Conservation (phyloP, 2,797 vertebrate species). For the Poecilia picta region DNA sequence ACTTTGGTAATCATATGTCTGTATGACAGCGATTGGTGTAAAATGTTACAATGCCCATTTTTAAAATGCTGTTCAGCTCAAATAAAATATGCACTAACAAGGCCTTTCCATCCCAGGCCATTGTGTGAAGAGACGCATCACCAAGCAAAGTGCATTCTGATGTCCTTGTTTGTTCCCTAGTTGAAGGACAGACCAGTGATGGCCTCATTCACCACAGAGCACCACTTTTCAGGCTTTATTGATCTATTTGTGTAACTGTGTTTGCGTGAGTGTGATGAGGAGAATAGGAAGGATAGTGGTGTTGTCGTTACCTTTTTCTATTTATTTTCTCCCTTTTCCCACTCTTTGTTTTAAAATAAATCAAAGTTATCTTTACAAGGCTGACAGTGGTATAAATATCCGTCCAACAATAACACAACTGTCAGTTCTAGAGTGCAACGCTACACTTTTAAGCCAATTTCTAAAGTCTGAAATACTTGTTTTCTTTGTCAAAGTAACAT, state of each 20-base stretch:
- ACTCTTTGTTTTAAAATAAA: constrained; percentile 31
- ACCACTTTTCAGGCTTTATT: constrained; percentile 67
- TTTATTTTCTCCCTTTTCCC: constrained; percentile 19
- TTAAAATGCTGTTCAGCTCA: constrained; percentile 3
- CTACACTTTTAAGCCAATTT: background rate
- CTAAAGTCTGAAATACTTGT: constrained; percentile 5
- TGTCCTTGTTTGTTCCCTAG: constrained; percentile 57
- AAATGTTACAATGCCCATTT: background rate
- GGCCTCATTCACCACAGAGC: constrained; percentile 55
- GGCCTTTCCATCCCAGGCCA: constrained; percentile 13
- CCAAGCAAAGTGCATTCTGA: constrained; percentile 58
- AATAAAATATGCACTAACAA: constrained; percentile 27
- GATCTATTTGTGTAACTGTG: constrained; percentile 49
- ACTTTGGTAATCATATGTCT: constrained; percentile 11
- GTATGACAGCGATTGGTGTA: background rate
- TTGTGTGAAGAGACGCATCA: constrained; percentile 32
- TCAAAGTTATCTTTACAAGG: constrained; percentile 18
- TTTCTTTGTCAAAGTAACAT: constrained; percentile 30
- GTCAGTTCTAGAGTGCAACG: background rate
- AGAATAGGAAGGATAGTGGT: constrained; percentile 30
- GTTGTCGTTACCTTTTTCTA: constrained; percentile 12
- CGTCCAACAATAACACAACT: background rate
- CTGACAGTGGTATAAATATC: constrained; percentile 13
- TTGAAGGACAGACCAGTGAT: constrained; percentile 68
- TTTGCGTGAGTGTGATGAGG: constrained; percentile 16